These are phyloP conservation scores for Sarcophaga caerulescens DNA, from an alignment of 2,888 invertebrate species.

Conservation along the genomic window DNA sequence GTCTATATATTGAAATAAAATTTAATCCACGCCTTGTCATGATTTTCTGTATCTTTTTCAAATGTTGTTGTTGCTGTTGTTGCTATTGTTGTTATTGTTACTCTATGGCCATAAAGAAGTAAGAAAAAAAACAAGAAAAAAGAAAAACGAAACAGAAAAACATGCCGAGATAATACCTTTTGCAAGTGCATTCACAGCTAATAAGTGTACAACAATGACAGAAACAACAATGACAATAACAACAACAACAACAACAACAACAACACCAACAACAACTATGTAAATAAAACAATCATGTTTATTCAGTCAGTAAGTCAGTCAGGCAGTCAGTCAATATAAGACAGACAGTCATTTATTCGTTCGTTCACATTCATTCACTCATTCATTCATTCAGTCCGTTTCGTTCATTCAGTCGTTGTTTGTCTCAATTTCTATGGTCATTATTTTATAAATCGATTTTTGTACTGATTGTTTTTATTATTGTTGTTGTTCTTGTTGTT, in stretches of 20 bases:
- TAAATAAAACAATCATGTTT: conserved; percentile 19
- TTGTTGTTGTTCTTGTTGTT: too few species aligned
- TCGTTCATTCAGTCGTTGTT: background rate
- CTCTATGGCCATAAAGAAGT: conserved; percentile 31
- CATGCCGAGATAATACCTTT: conserved; percentile 6
- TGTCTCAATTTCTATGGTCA: background rate
- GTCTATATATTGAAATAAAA: conserved; percentile 9
- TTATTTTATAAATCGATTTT: background rate
- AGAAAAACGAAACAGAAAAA: background rate
- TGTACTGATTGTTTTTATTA: background rate
- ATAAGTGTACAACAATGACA: background rate
- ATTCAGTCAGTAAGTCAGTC: conserved; percentile 25
- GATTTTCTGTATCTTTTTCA: conserved; percentile 43
- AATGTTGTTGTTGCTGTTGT: background rate
- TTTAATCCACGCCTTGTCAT: conserved; percentile 63
- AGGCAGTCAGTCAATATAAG: conserved; percentile 19
- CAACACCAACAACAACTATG: background rate
- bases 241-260: background rate
- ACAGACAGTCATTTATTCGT: conserved; percentile 5
- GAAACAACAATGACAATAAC: background rate
- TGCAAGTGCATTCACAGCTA: conserved; percentile 45
- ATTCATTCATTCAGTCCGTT: background rate
- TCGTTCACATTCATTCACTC: too few species aligned
- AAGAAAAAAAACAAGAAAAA: background rate
- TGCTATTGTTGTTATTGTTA: background rate